These are phyloP conservation scores for Melanotaenia pygmaea DNA, from an alignment of 2,797 vertebrate genomes.

Conservation along the genomic window DNA sequence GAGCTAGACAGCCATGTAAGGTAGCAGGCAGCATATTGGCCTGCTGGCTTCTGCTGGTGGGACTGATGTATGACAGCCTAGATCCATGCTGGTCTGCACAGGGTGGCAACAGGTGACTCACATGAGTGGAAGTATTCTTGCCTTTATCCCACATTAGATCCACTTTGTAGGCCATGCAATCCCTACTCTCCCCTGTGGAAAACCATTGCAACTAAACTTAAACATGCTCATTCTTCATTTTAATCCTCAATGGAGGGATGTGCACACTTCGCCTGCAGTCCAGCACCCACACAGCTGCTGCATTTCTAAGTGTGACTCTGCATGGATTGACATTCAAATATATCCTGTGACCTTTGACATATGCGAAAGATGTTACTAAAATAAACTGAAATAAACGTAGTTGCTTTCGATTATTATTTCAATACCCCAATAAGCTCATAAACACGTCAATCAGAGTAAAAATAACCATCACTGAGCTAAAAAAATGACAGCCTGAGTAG, in stretches of 20 bases:
- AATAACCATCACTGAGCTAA: slow-evolving; percentile 25
- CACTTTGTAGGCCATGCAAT: slow-evolving; percentile 44
- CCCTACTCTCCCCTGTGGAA: slow-evolving; percentile 20
- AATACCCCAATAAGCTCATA: neutral
- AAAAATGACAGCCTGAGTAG: slow-evolving; percentile 23
- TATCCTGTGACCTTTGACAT: neutral
- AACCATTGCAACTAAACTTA: slow-evolving; percentile 63
- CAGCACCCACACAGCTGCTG: slow-evolving; percentile 61
- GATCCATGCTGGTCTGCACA: slow-evolving; percentile 28
- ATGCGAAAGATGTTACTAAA: neutral
- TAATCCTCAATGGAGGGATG: slow-evolving; percentile 45
- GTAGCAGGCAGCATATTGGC: slow-evolving; percentile 67
- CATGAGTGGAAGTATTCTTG: slow-evolving; percentile 31
- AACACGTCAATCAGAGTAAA: slow-evolving; percentile 13
- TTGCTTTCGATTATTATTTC: slow-evolving; percentile 1
- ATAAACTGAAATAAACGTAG: neutral
- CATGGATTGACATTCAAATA: slow-evolving; percentile 32
- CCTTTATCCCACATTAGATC: slow-evolving; percentile 28
- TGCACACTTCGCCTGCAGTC: slow-evolving; percentile 16
- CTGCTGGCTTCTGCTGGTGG: slow-evolving; percentile 44
- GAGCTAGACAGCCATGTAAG: slow-evolving; percentile 80
- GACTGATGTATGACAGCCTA: slow-evolving; percentile 66
- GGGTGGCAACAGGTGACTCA: slow-evolving; percentile 73
- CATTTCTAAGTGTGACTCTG: slow-evolving; percentile 7
- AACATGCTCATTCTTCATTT: slow-evolving; percentile 58